These are phyloP conservation scores for Paguma larvata DNA, from an alignment of 2,797 vertebrate species.

Conservation along the genomic window DNA sequence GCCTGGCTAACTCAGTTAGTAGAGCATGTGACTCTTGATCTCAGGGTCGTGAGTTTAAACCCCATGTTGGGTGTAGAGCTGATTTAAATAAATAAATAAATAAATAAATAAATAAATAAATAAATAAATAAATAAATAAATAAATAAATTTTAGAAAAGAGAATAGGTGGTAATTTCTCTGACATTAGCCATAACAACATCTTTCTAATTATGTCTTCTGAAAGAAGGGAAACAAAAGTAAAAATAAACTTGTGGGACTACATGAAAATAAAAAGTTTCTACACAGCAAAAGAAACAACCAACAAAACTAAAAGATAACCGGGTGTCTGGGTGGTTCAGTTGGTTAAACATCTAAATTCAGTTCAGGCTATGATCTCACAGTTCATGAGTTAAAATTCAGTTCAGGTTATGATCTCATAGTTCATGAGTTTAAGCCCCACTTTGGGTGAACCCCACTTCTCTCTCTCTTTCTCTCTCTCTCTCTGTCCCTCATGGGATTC, in stretches of 20 bases:
- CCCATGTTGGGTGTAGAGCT: not conserved
- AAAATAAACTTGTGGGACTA: not conserved
- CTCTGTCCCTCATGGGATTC: no score
- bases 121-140: not conserved
- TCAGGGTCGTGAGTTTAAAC: not conserved
- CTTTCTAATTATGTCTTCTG: not conserved
- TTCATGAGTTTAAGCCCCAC: no score
- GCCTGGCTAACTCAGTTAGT: not conserved
- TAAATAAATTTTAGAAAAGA: not conserved
- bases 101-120: not conserved
- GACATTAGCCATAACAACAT: not conserved
- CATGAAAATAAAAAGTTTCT: not conserved
- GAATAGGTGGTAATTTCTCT: not conserved
- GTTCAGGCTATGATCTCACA: no score
- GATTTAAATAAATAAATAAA: not conserved
- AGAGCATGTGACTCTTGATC: not conserved
- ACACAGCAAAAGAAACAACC: not conserved
- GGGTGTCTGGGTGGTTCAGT: no score
- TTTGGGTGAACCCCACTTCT: no score
- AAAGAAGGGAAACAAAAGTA: not conserved
- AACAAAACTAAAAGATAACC: not conserved
- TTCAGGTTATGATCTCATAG: no score
- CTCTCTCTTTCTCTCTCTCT: no score
- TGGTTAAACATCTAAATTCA: no score
- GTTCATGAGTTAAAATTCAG: no score